Base-by-base conservation (phyloP, 2,888 invertebrate genomes). In the Formica aserva region DNA sequence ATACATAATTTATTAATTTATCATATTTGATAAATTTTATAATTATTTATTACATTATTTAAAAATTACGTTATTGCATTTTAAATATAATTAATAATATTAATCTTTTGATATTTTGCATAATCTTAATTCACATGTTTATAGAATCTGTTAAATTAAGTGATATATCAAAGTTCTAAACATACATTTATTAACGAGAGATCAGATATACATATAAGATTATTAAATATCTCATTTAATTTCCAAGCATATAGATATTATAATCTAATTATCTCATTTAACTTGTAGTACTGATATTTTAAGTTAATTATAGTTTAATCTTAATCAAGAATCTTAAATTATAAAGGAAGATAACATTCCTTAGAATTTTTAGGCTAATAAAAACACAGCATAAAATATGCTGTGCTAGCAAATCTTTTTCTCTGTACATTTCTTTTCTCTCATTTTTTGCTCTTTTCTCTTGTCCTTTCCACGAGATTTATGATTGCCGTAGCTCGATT, bases 401-500 rank as follows among this genome's bases (percentile, higher is more conserved):
- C 8, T 60, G 29, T 60, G 29, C 60, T 13, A 29, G 18, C 29
- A 57, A 57, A 57, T 22, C 15, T 13, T 9, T 69, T 9, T 57
- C 6, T 75, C 41, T 65, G 9, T 35, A 15, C 18, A 6, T 26
- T 67, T 11, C 0, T 41, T 11, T 18, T 69, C 69, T 35, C 3
- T 45, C 5, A 52, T 41, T 29, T 2, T 8, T 29, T 26, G 18
- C 22, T 65, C 32, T 22, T 41, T 35, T 52, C 38, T 11, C 6
- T 67, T 67, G 35, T 11, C 9, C 35, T 35, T 41, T 35, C 48
- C 18, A 32, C 48, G 48, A 65, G 26, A 35, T 67, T 35, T 35
- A 22, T 15, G 65, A 45, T 76, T 67, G 48, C 48, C 29, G 2
- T 26, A 35, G 26, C 35, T 52, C n/a, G 11, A 76, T 67, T 76